Evolutionary conservation across 2,113 vertebrate genomes (phyloP).

Genomic region (Rhinichthys klamathensis): DNA sequence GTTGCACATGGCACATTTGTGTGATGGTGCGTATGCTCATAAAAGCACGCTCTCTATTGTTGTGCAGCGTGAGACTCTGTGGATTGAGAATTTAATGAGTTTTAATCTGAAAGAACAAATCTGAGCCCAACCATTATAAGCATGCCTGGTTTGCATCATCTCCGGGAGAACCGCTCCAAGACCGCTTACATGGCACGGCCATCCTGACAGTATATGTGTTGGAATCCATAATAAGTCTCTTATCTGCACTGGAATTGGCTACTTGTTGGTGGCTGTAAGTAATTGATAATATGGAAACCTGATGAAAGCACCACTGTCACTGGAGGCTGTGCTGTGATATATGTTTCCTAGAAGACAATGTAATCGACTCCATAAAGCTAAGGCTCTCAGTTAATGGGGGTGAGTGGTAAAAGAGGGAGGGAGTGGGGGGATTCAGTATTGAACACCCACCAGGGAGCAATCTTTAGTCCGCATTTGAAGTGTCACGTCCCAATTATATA

Average conservation of each 20-base stretch:
- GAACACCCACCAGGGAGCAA: slow-evolving; percentile 1
- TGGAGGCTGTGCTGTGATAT: slow-evolving; percentile 7
- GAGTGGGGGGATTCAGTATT: slow-evolving; percentile 10
- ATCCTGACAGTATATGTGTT: neutral
- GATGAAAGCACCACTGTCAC: neutral
- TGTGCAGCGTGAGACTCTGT: neutral
- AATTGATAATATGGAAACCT: slow-evolving; percentile 36
- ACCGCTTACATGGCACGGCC: neutral
- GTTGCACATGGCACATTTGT: slow-evolving; percentile 4
- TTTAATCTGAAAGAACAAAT: neutral
- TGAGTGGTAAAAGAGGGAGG: slow-evolving; percentile 51
- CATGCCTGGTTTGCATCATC: neutral
- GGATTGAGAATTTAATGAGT: slow-evolving; percentile 19
- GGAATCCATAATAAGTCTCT: slow-evolving; percentile 21
- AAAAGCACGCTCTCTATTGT: neutral
- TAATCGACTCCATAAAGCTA: slow-evolving; percentile 33
- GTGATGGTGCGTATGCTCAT: no score
- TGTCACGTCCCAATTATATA: neutral
- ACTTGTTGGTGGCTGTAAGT: slow-evolving; percentile 14
- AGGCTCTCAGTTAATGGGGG: slow-evolving; percentile 13
- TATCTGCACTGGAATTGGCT: slow-evolving; percentile 32
- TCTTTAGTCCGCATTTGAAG: neutral
- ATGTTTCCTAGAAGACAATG: slow-evolving; percentile 32
- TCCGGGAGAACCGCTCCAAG: neutral
- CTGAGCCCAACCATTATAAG: neutral